These are phyloP conservation scores for Microvelia longipes DNA, from an alignment of 1,140 invertebrate species.

Conservation along the genomic window DNA sequence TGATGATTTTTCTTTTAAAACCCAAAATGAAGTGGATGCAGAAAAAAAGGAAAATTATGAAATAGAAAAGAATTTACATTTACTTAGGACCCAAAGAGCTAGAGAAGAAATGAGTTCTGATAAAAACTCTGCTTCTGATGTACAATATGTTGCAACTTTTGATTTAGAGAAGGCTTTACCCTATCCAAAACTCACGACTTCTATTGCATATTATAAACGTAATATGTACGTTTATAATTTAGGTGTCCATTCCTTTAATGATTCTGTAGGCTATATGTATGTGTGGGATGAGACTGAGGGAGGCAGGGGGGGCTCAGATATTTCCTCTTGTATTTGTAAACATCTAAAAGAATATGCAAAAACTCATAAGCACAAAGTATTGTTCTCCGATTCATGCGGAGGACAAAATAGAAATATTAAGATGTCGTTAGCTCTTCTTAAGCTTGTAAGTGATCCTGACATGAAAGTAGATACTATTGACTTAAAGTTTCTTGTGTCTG, in stretches of 20 bases:
- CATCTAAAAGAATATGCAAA: conserved; percentile 12
- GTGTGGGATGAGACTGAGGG: conserved; percentile 17
- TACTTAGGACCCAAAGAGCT: conserved; percentile 17
- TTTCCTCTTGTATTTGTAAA: conserved; percentile 14
- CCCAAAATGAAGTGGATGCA: conserved; percentile 2
- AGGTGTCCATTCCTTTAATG: conserved; percentile 16
- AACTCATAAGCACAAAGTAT: conserved; percentile 14
- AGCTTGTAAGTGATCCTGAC: conserved; percentile 17
- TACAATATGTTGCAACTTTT: conserved; percentile 20
- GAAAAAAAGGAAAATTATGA: conserved; percentile 13
- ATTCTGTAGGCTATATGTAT: conserved; percentile 15
- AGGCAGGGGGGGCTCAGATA: conserved; percentile 16
- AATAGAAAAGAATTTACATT: conserved; percentile 17
- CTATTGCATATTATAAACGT: conserved; percentile 22
- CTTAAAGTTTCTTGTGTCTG: conserved; percentile 24
- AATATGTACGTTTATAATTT: conserved; percentile 23
- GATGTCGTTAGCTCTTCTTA: conserved; percentile 19
- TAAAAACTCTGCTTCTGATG: conserved; percentile 10
- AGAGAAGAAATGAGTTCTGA: conserved; percentile 14
- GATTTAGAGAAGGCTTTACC: conserved; percentile 23
- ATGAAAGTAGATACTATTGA: conserved; percentile 21
- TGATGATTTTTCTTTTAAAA: conserved; percentile 16
- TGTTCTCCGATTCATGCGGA: conserved; percentile 18
- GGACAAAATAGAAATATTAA: conserved; percentile 22
- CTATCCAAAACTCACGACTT: conserved; percentile 20